These are phyloP conservation scores for Grantiella picta DNA, from an alignment of 2,113 vertebrate genomes.

Conservation along the genomic window DNA sequence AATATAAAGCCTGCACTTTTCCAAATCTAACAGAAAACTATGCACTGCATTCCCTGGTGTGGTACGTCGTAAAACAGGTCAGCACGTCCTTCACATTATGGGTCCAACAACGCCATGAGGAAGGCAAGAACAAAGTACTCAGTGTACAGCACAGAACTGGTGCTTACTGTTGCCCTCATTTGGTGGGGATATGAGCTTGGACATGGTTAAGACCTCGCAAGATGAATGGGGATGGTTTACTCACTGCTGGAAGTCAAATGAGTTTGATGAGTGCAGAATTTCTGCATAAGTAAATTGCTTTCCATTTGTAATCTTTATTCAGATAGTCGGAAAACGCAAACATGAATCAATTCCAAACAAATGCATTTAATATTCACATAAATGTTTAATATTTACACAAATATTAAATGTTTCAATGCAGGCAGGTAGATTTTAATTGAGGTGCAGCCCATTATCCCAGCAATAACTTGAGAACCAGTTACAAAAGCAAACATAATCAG, in stretches of 20 bases:
- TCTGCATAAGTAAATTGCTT: constrained; percentile 56
- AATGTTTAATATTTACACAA: constrained; percentile 73
- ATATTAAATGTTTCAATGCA: constrained; percentile 44
- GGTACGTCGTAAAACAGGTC: constrained; percentile 39
- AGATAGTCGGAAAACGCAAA: constrained; percentile 58
- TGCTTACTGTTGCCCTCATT: not conserved
- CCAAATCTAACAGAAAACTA: constrained; percentile 12
- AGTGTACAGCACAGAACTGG: not conserved
- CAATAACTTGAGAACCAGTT: constrained; percentile 2
- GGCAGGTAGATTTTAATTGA: constrained; percentile 53
- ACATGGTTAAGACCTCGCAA: not conserved
- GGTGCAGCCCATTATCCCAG: not conserved
- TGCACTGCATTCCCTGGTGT: not conserved
- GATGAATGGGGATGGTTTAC: not conserved
- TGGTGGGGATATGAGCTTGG: not conserved
- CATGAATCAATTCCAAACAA: constrained; percentile 57
- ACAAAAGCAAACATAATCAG: constrained; percentile 14
- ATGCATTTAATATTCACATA: constrained; percentile 56
- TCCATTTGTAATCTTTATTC: constrained; percentile 54
- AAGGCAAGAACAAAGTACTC: constrained; percentile 15
- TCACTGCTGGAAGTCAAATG: not conserved
- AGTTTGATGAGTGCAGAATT: constrained; percentile 19
- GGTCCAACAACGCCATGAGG: not conserved
- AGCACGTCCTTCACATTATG: constrained; percentile 23
- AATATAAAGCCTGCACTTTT: not conserved